phyloP scores from a whole-genome alignment of 1,140 invertebrate species.

The Aphidius gifuensis region DNA sequence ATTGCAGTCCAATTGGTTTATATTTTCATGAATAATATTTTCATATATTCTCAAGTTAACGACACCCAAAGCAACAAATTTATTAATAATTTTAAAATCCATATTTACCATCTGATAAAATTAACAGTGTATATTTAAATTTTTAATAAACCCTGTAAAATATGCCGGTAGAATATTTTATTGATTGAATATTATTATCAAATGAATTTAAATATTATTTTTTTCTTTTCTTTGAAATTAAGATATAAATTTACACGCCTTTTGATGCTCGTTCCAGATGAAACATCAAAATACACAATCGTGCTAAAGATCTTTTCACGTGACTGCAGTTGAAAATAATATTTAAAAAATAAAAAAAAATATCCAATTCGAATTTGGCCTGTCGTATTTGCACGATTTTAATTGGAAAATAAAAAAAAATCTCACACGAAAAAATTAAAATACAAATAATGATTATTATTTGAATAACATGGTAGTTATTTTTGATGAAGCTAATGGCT shows the following conservation, averaged over 20 bases:
- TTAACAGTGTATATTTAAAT: not conserved
- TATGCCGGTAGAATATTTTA: not conserved
- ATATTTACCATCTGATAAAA: too few relatives aligned
- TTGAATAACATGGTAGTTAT: conserved; percentile 4
- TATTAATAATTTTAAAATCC: too few relatives aligned
- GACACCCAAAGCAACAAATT: conserved; percentile 3
- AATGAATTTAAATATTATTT: too few relatives aligned
- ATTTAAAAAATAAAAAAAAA: conserved; percentile 1
- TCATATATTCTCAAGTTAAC: not conserved
- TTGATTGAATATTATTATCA: not conserved
- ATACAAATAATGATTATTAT: conserved; percentile 20
- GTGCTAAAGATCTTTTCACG: conserved; percentile 6
- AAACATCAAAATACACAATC: conserved; percentile 2
- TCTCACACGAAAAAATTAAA: not conserved
- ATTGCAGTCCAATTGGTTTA: too few relatives aligned
- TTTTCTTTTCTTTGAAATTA: not conserved
- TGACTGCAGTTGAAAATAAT: not conserved
- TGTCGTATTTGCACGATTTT: conserved; percentile 1
- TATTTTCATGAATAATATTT: not conserved
- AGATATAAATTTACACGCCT: conserved; percentile 4
- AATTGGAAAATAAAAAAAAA: conserved; percentile 6
- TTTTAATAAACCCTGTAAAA: not conserved
- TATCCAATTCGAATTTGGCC: conserved; percentile 8
- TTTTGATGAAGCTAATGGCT: conserved; percentile 24
- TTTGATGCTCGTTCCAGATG: conserved; percentile 5